Base-by-base conservation (phyloP, 1,140 invertebrate genomes). In the Hesperophylax magnus region DNA sequence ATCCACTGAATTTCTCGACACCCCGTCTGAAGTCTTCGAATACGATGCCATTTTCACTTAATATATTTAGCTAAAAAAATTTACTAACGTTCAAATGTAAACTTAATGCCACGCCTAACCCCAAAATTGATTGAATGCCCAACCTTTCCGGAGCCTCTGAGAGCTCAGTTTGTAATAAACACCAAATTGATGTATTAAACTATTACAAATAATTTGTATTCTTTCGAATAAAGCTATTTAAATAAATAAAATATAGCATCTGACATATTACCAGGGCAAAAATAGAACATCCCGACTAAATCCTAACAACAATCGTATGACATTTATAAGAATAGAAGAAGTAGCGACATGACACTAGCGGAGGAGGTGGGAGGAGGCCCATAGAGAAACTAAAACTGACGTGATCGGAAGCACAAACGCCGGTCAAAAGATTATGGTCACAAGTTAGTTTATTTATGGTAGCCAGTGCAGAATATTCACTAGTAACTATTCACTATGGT, bases 51-150 rank as follows among this genome's bases (percentile, higher is more conserved):
- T 79, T 61, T 61, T 79, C 34, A 72, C n/a, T 31, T n/a, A 71
- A 58, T 69, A 34, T 27, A 31, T 56, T 34, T 52, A 24, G 47
- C 7, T 58, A 67, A 65, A 65, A 20, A 39, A 53, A 69, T 20
- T 61, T 56, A 71, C 52, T 61, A 56, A 22, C n/a, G 24, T 47
- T 72, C 22, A 79, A 79, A 72, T 61, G 60, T 24, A 53, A 56
- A 65, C 53, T 76, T 18, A 63, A 80, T 61, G 78, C 78, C 78
- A 80, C 78, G 78, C 78, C 78, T 80, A 80, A 80, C 78, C 69
- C 78, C 78, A 80, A 80, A 80, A 80, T 74, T 79, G 54, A 72
- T 60, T 71, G 14, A 60, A 79, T 54, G 27, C 47, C 31, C 69
- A 79, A 79, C 67, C 65, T 79, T 71, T 58, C 11, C 24, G 17